These are phyloP conservation scores for Druon quercuslanigerum DNA, from an alignment of 1,140 invertebrate genomes.

Conservation along the genomic window DNA sequence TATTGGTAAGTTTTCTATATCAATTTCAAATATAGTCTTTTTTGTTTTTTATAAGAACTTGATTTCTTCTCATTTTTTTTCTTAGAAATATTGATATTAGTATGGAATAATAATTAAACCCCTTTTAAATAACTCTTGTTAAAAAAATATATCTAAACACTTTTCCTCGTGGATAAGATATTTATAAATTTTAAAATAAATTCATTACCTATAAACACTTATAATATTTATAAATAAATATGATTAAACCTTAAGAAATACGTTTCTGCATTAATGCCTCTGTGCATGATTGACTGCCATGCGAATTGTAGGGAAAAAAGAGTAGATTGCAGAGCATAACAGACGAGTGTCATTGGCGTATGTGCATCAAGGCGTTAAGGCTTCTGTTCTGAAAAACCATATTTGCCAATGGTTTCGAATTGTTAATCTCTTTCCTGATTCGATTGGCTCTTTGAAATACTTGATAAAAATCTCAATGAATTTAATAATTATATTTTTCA, in stretches of 20 bases:
- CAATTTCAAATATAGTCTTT: neutral
- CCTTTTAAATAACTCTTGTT: too few relatives aligned
- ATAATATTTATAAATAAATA: neutral
- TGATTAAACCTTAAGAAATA: neutral
- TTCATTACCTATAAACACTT: too few relatives aligned
- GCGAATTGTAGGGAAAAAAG: conserved; percentile 8
- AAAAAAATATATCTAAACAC: too few relatives aligned
- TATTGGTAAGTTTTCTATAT: conserved; percentile 4
- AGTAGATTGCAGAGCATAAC: conserved; percentile 10
- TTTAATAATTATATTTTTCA: neutral
- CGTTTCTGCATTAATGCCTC: neutral
- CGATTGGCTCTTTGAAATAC: conserved; percentile 9
- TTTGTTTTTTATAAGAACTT: too few relatives aligned
- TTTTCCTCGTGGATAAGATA: too few relatives aligned
- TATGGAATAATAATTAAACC: too few relatives aligned
- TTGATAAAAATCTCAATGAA: neutral
- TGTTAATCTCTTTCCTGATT: conserved; percentile 11
- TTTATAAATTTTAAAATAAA: too few relatives aligned
- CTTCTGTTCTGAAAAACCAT: conserved; percentile 6
- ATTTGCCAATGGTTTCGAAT: neutral
- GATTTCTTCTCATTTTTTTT: too few relatives aligned
- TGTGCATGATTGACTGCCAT: neutral
- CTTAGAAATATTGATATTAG: too few relatives aligned
- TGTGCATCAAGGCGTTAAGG: conserved; percentile 12
- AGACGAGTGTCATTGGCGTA: conserved; percentile 10